Conservation (phyloP, 2,888 invertebrate genomes). For the Drosophila pseudotalamancana region DNA sequence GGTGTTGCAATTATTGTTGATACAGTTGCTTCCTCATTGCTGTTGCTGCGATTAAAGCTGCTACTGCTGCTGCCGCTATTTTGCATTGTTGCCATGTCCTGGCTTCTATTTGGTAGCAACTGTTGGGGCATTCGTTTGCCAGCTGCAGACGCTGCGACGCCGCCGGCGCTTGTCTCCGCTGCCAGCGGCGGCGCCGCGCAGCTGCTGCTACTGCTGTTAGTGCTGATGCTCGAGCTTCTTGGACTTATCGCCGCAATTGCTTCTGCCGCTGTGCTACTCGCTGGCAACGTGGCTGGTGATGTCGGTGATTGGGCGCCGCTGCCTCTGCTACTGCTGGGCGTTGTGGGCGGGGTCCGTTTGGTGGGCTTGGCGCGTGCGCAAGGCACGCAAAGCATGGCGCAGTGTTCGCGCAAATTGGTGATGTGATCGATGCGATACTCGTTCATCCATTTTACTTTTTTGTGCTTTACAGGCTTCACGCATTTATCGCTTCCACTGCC, state of each 20-base stretch:
- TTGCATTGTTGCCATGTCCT: slow-evolving; percentile 54
- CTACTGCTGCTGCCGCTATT: slow-evolving; percentile 38
- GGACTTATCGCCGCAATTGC: slow-evolving; percentile 16
- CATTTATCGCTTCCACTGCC: slow-evolving; percentile 61
- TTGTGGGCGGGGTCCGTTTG: slow-evolving; percentile 51
- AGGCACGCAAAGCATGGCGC: slow-evolving; percentile 87
- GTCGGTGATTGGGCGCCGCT: not conserved
- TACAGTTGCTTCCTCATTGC: slow-evolving; percentile 10
- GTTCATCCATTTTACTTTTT: slow-evolving; percentile 83
- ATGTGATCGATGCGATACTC: slow-evolving; percentile 83
- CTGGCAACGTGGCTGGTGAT: too few species aligned
- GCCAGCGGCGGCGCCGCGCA: slow-evolving; percentile 14
- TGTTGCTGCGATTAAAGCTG: slow-evolving; percentile 12
- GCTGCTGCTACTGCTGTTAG: slow-evolving; percentile 15
- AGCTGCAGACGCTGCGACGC: not conserved
- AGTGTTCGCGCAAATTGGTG: slow-evolving; percentile 83
- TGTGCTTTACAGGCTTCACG: slow-evolving; percentile 63
- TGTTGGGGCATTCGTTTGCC: slow-evolving; percentile 10
- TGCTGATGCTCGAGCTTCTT: slow-evolving; percentile 10
- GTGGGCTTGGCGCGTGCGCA: slow-evolving; percentile 80
- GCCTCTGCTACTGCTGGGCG: slow-evolving; percentile 3
- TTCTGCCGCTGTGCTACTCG: slow-evolving; percentile 7
- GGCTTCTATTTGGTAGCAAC: not conserved
- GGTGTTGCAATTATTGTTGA: slow-evolving; percentile 16
- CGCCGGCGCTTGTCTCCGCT: slow-evolving; percentile 11